Conservation (phyloP, 1,140 invertebrate species). For the Apis laboriosa region DNA sequence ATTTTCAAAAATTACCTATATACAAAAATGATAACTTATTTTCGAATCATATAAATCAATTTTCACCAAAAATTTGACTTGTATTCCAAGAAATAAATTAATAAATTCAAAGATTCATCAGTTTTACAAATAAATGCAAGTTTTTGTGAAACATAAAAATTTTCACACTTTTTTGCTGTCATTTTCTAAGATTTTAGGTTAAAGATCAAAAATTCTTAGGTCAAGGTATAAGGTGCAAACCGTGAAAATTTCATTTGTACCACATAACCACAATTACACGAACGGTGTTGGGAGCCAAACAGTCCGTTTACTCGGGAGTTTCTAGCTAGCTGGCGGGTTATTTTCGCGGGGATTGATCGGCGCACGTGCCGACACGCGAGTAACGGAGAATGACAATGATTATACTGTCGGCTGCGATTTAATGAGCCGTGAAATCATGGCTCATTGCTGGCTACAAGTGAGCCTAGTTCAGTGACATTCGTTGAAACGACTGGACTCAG, state of each 20-base stretch:
- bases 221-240: no score
- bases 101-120: no score
- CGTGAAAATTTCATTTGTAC: neutral
- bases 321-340: slow-evolving; percentile 9
- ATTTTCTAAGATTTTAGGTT: neutral
- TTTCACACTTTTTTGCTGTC: no score
- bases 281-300: neutral
- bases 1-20: no score
- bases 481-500: neutral
- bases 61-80: no score
- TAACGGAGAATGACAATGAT: slow-evolving; percentile 49
- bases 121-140: no score
- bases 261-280: neutral
- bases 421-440: slow-evolving; percentile 45
- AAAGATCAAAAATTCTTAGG: no score
- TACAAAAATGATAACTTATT: no score
- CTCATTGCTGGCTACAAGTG: slow-evolving; percentile 29
- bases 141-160: no score
- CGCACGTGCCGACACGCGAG: slow-evolving; percentile 30
- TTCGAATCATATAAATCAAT: no score
- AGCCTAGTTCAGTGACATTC: slow-evolving; percentile 15
- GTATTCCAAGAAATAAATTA: no score
- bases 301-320: neutral
- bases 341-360: slow-evolving; percentile 45
- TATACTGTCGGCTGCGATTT: slow-evolving; percentile 44